Evolutionary conservation across 2,113 vertebrate genomes (phyloP).

Genomic region (Carassius carassius): DNA sequence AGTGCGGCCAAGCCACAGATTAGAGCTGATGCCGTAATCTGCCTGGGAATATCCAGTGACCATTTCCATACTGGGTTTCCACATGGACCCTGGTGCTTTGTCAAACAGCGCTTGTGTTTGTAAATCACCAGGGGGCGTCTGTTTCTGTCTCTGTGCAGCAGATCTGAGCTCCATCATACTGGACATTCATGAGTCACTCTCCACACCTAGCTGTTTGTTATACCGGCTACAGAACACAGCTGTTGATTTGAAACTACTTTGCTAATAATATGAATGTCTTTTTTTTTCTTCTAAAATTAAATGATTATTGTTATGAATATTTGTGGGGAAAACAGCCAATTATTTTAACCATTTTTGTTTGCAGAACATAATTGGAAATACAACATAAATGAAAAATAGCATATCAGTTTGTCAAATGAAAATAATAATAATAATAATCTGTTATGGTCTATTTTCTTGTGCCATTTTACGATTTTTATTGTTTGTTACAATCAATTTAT

Average conservation of each 20-base stretch:
- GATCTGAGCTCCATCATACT: not conserved
- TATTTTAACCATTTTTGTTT: no score
- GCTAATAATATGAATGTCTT: not conserved
- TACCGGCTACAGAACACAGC: not conserved
- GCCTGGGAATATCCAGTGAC: constrained; percentile 43
- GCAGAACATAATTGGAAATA: no score
- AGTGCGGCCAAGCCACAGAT: constrained; percentile 33
- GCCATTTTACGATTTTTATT: no score
- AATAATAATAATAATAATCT: no score
- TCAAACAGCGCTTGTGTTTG: not conserved
- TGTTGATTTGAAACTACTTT: not conserved
- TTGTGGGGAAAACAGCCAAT: no score
- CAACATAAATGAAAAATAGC: not conserved
- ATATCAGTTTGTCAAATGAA: not conserved
- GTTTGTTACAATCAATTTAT: no score
- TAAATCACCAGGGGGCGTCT: constrained; percentile 42
- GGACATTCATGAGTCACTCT: not conserved
- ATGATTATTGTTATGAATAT: not conserved
- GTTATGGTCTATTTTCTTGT: no score
- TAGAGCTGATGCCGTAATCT: constrained; percentile 43
- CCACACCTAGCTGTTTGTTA: not conserved
- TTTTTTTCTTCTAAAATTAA: not conserved
- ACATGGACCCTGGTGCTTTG: not conserved
- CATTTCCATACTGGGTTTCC: not conserved
- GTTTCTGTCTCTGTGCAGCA: not conserved